Percentiles rank a stretch among this genome's conserved stretches.
phyloP scores from a whole-genome alignment of 2,113 vertebrate species.

The Phoenicopterus ruber region DNA sequence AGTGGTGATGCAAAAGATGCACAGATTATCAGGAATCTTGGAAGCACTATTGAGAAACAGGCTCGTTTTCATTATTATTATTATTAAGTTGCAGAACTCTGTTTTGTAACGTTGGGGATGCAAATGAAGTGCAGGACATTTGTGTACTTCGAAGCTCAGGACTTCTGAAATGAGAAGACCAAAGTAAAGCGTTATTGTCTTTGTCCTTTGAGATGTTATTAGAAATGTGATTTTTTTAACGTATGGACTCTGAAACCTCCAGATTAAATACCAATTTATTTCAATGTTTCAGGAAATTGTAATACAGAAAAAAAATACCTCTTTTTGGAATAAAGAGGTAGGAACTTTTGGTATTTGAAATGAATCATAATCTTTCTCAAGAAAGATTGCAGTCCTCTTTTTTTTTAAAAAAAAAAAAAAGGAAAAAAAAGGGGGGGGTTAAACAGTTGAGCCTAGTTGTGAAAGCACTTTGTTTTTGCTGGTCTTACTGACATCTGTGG shows the following conservation, averaged over 20 bases:
- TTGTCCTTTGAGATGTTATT: background rate
- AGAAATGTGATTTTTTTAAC: background rate
- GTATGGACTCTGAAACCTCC: background rate
- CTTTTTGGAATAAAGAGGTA: background rate
- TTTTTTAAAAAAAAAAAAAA: background rate
- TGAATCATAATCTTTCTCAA: background rate
- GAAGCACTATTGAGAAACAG: background rate
- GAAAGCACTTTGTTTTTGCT: background rate
- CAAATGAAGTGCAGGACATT: background rate
- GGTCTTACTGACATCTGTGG: background rate
- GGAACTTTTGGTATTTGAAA: background rate
- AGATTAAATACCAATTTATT: background rate
- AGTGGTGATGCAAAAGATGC: background rate
- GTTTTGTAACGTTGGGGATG: background rate
- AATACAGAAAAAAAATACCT: background rate
- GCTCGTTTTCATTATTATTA: background rate
- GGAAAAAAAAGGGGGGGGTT: fast-evolving
- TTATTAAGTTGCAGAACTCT: background rate
- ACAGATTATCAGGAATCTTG: background rate
- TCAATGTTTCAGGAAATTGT: background rate
- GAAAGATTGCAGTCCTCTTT: background rate
- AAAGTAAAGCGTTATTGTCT: background rate
- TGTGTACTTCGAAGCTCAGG: background rate
- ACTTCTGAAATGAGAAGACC: background rate
- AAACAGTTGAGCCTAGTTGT: background rate